Base-by-base conservation (phyloP, 2,113 vertebrate genomes). In the Ciconia maguari region DNA sequence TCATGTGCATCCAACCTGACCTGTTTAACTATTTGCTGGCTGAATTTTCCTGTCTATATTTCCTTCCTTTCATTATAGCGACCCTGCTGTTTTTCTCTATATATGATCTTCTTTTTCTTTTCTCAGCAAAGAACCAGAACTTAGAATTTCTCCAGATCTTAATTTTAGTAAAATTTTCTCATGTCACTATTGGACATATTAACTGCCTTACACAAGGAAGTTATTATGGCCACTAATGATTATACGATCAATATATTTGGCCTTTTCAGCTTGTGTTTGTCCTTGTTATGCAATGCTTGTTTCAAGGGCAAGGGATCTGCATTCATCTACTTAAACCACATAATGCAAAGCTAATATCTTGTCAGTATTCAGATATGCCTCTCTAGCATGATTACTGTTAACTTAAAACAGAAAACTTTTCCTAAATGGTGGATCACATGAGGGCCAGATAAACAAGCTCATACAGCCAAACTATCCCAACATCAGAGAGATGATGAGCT, bases 391-490 rank as follows among this genome's bases (percentile, higher is more conserved):
- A 26, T 44, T 61, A 49, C 16, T 55, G 36, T 51, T 69, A 80
- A 72, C 11, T 38, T 74, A 32, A 90, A 84, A 2, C 10, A 79
- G 18, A 49, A 81, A 52, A 10, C 7, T 46, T 62, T 62, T 78
- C 36, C 75, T 71, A 90, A 79, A 68, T 46, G 16, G 6, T 68
- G 38, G 8, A 46, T 75, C 55, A 36, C 7, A 18, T 8, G 10
- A 19, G 5, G 29, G 7, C 3, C 21, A 88, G n/a, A 65, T 76
- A 88, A 58, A 38, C 19, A 16, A 34, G 29, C 5, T 49, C 18
- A 30, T 21, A 41, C 2, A 79, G 6, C 4, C 16, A 90, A 87
- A 81, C n/a, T 5, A 48, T 48, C 17, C 21, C 0, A 0, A 51
- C 2, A 16, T 38, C 26, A 41, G 8, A 74, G 10, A 36, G n/a